Base-by-base conservation (phyloP, 2,888 invertebrate genomes). In the Hirtodrosophila trivittata region DNA sequence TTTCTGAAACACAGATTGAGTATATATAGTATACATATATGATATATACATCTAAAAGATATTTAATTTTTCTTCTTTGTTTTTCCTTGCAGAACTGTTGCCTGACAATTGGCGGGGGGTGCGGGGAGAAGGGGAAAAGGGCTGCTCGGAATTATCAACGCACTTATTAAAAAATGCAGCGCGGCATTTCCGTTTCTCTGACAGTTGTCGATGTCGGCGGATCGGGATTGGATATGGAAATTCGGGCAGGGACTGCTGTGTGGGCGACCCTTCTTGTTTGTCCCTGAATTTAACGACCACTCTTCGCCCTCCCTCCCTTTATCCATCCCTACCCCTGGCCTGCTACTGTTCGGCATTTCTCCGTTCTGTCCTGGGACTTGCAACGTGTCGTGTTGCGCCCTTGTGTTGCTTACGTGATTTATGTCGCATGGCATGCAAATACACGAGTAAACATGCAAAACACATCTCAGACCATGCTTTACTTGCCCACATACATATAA, bases 371-470 rank as follows among this genome's bases (percentile, higher is more conserved):
- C 66, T 60, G 62, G 78, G 86, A 72, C 71, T 30, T 12, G 26
- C 12, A 1, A n/a, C 37, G 54, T 57, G 46, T 41, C 58, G 65
- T 50, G 39, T 32, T 56, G 50, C 18, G 18, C 18, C 52, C 75
- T 77, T 63, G 81, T 73, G 85, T 65, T 72, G 66, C 68, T 56
- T 75, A 75, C 75, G 80, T 80, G 80, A 80, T 80, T 80, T 80
- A 80, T 86, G 80, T 80, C 86, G 75, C 80, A 83, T 80, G 83
- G 75, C 83, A 86, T 80, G 80, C 80, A 80, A 80, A 86, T 86
- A 80, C 86, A 86, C 75, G 58, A 69, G 80, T 82, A 86, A 80
- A 83, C 80, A 80, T 86, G 80, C 80, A 80, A 83, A 85, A 68
- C 64, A 75, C 65, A 72, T 67, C 64, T 67, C 66, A 63, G 66